Conservation (phyloP, 2,113 vertebrate species). For the Grallaria varia region DNA sequence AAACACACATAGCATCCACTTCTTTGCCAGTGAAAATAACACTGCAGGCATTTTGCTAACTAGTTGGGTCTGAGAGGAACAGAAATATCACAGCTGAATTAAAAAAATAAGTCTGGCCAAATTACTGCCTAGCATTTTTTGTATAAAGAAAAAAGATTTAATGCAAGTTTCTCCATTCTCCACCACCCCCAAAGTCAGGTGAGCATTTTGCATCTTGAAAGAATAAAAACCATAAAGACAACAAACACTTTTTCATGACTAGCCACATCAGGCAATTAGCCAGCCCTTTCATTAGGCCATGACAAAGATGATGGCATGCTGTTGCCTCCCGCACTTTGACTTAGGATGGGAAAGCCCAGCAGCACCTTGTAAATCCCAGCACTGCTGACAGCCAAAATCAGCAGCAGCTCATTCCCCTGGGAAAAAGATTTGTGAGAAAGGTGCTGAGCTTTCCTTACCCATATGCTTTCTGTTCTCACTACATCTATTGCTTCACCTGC, state of each 20-base stretch:
- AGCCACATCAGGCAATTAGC: not conserved
- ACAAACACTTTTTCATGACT: not conserved
- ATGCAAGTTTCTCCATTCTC: not conserved
- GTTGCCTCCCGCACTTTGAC: not conserved
- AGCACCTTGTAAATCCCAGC: slow-evolving; percentile 45
- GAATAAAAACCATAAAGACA: not conserved
- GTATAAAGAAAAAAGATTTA: not conserved
- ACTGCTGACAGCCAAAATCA: slow-evolving; percentile 33
- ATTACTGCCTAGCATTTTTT: not conserved
- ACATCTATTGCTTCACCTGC: slow-evolving; percentile 36
- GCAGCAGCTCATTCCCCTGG: slow-evolving; percentile 25
- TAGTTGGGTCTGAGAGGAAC: not conserved
- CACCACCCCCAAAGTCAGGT: not conserved
- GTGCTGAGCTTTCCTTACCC: slow-evolving; percentile 27
- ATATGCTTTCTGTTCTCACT: slow-evolving; percentile 59
- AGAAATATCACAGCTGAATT: not conserved
- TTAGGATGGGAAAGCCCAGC: not conserved
- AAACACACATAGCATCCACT: not conserved
- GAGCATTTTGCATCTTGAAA: not conserved
- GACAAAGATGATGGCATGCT: not conserved
- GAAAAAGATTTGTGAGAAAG: slow-evolving; percentile 34
- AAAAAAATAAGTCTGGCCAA: not conserved
- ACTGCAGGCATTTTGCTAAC: not conserved
- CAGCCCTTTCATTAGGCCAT: not conserved
- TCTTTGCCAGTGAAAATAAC: not conserved